phyloP scores from a whole-genome alignment of 2,888 invertebrate genomes.

The Tachina lurida region DNA sequence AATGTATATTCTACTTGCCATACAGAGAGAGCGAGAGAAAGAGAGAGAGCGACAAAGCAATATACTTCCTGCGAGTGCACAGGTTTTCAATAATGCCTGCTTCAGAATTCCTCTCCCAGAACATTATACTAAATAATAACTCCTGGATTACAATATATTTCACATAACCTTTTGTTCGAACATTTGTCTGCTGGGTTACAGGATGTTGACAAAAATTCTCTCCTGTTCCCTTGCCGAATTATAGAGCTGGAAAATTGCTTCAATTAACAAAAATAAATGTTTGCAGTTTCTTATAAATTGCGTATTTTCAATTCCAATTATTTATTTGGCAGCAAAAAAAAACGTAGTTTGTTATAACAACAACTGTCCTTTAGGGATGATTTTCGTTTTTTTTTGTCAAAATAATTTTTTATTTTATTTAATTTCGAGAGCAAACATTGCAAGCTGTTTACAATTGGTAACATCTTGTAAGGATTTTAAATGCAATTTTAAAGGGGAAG shows the following conservation, averaged over 20 bases:
- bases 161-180: not conserved
- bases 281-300: slow-evolving; percentile 23
- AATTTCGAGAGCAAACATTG: slow-evolving; percentile 14
- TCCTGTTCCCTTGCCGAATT: not conserved
- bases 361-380: slow-evolving; percentile 11
- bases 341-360: slow-evolving; percentile 31
- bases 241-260: slow-evolving; percentile 41
- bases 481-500: not conserved
- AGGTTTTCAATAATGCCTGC: too few relatives aligned
- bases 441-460: slow-evolving; percentile 42
- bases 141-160: not conserved
- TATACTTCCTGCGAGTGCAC: too few relatives aligned
- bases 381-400: not conserved
- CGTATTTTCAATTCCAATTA: slow-evolving; percentile 9
- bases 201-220: not conserved
- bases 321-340: slow-evolving; percentile 35
- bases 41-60: too few relatives aligned
- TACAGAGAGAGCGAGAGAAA: too few relatives aligned
- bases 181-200: not conserved
- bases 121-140: too few relatives aligned
- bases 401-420: slow-evolving; percentile 13
- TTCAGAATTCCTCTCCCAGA: too few relatives aligned
- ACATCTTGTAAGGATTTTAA: slow-evolving; percentile 46
- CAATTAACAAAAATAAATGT: slow-evolving; percentile 40
- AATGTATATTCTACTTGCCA: too few relatives aligned